A percentile compares a stretch with the other conserved stretches of the same genome.
Evolutionary conservation across 2,888 invertebrate species (phyloP).

Genomic region (Melieria crassipennis): DNA sequence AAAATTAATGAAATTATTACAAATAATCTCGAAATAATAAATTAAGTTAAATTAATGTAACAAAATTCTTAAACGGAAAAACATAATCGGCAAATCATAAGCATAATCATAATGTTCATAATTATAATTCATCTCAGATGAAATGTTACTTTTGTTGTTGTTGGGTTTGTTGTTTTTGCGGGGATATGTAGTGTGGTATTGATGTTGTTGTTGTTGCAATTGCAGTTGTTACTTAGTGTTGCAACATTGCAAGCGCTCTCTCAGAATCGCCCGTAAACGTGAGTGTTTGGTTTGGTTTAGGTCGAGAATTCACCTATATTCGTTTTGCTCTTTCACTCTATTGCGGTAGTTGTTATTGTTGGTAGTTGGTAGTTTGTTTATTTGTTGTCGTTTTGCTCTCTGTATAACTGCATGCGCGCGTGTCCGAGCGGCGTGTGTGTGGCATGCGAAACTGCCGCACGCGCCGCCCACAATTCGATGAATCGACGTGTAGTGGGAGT

Average conservation of each 20-base stretch:
- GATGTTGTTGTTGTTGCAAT: conserved; percentile 1
- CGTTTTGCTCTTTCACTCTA: too few species aligned
- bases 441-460: too few species aligned
- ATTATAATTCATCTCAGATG: conserved; percentile 45
- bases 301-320: neutral
- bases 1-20: conserved; percentile 38
- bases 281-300: neutral
- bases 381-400: too few species aligned
- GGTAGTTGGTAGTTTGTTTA: too few species aligned
- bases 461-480: too few species aligned
- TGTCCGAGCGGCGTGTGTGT: too few species aligned
- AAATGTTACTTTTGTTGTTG: conserved; percentile 35
- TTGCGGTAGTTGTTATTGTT: too few species aligned
- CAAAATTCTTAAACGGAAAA: conserved; percentile 32
- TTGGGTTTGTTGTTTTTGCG: conserved; percentile 18
- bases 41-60: conserved; percentile 33
- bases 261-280: neutral
- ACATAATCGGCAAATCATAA: conserved; percentile 33
- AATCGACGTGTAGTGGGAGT: neutral
- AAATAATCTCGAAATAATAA: conserved; percentile 39
- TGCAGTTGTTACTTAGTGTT: neutral
- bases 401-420: too few species aligned
- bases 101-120: conserved; percentile 41
- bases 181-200: neutral
- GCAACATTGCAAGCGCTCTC: conserved; percentile 14